Conservation (phyloP, 2,888 invertebrate species). For the Drosophila limbata region DNA sequence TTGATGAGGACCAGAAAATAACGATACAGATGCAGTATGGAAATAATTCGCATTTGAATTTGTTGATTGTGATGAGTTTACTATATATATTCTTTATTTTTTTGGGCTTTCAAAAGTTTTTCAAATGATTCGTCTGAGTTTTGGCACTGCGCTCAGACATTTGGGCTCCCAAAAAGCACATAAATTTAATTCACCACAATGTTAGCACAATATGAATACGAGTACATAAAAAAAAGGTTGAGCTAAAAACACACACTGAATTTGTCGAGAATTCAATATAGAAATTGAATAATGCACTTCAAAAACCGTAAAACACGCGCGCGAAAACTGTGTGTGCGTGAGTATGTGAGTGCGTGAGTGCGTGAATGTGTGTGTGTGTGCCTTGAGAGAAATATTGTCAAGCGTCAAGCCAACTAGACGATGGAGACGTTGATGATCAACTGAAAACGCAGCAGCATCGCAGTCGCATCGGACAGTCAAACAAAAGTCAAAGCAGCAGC, state of each 20-base stretch:
- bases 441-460: slow-evolving; percentile 54
- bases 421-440: slow-evolving; percentile 74
- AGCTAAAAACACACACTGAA: slow-evolving; percentile 1
- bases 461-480: slow-evolving; percentile 15
- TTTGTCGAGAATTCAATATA: slow-evolving; percentile 1
- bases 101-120: slow-evolving; percentile 35
- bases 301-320: slow-evolving; percentile 33
- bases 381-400: slow-evolving; percentile 10
- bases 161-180: slow-evolving; percentile 18
- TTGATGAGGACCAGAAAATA: slow-evolving; percentile 61
- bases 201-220: slow-evolving; percentile 20
- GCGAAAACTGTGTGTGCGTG: slow-evolving; percentile 17
- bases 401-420: slow-evolving; percentile 60
- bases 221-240: slow-evolving; percentile 25
- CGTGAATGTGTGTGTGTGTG: slow-evolving; percentile 15
- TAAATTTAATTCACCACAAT: slow-evolving; percentile 14
- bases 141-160: slow-evolving; percentile 29
- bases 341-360: slow-evolving; percentile 1
- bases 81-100: neutral
- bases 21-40: slow-evolving; percentile 67
- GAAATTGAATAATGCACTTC: slow-evolving; percentile 18
- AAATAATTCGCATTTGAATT: slow-evolving; percentile 51
- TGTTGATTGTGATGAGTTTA: neutral
- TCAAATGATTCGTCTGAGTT: slow-evolving; percentile 25
- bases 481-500: neutral